These are phyloP conservation scores for Petroica traversi DNA, from an alignment of 2,113 vertebrate genomes.

Conservation along the genomic window DNA sequence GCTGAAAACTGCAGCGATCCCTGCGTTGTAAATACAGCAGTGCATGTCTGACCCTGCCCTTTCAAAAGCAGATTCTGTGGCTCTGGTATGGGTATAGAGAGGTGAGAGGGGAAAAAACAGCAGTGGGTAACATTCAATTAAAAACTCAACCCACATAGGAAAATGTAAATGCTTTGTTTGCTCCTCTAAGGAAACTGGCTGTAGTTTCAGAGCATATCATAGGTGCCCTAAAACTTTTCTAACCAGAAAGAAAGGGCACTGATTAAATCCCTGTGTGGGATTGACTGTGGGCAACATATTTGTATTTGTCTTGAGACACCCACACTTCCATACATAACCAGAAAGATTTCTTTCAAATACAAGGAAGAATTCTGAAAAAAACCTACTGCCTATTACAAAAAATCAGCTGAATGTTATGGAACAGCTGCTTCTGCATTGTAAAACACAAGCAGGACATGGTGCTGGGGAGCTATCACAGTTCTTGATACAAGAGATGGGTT, in stretches of 20 bases:
- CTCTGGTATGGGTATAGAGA: not conserved
- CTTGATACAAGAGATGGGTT: not conserved
- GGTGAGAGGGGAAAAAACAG: not conserved
- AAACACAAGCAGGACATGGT: not conserved
- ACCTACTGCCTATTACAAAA: not conserved
- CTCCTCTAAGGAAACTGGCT: not conserved
- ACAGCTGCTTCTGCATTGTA: not conserved
- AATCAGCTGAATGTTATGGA: not conserved
- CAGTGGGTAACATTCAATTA: not conserved
- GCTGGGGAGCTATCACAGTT: not conserved
- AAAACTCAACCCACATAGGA: not conserved
- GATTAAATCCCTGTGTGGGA: not conserved
- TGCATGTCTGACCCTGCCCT: not conserved
- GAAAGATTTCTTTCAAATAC: not conserved
- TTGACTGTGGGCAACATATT: not conserved
- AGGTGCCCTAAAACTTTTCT: not conserved
- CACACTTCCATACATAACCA: not conserved
- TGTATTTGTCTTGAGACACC: not conserved
- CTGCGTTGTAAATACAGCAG: not conserved
- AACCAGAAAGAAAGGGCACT: not conserved
- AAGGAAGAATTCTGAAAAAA: not conserved
- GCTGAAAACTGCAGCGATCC: constrained; percentile 4
- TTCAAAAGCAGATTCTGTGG: not conserved
- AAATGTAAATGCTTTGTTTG: not conserved
- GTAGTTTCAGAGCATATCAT: not conserved